phyloP scores from a whole-genome alignment of 2,113 vertebrate species.

The Archilochus colubris region DNA sequence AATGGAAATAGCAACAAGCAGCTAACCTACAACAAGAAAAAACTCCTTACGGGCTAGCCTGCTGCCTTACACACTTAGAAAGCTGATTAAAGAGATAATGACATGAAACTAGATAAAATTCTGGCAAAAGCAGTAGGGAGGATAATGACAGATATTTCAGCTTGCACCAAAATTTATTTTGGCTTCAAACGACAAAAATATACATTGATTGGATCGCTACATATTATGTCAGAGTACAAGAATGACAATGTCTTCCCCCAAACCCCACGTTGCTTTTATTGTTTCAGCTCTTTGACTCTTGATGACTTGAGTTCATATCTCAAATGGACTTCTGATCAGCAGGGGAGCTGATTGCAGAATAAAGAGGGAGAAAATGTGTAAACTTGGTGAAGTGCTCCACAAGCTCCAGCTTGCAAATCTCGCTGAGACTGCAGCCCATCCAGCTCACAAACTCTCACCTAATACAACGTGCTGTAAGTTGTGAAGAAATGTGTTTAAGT shows the following conservation, averaged over 20 bases:
- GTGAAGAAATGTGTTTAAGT: constrained; percentile 78
- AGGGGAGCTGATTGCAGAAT: constrained; percentile 56
- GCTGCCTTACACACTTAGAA: constrained; percentile 70
- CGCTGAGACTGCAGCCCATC: constrained; percentile 49
- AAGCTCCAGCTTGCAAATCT: constrained; percentile 63
- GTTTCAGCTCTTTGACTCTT: constrained; percentile 50
- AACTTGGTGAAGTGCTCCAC: constrained; percentile 53
- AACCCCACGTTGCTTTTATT: constrained; percentile 4
- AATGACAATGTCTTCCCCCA: constrained; percentile 42
- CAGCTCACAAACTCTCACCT: constrained; percentile 65
- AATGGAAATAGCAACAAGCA: constrained; percentile 73
- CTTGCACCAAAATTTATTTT: background rate
- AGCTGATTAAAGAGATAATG: constrained; percentile 73
- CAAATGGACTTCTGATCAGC: constrained; percentile 56
- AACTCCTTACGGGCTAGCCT: constrained; percentile 73
- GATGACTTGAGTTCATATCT: constrained; percentile 33
- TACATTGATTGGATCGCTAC: constrained; percentile 29
- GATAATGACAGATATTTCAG: background rate
- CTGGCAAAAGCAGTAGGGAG: background rate
- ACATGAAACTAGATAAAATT: background rate
- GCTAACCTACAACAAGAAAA: constrained; percentile 73
- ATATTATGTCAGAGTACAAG: constrained; percentile 32
- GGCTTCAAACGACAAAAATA: background rate
- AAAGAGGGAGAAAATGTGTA: constrained; percentile 66
- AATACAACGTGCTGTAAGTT: constrained; percentile 66